Conservation (phyloP, 2,888 invertebrate genomes). For the Disparrhopalites patrizii region DNA sequence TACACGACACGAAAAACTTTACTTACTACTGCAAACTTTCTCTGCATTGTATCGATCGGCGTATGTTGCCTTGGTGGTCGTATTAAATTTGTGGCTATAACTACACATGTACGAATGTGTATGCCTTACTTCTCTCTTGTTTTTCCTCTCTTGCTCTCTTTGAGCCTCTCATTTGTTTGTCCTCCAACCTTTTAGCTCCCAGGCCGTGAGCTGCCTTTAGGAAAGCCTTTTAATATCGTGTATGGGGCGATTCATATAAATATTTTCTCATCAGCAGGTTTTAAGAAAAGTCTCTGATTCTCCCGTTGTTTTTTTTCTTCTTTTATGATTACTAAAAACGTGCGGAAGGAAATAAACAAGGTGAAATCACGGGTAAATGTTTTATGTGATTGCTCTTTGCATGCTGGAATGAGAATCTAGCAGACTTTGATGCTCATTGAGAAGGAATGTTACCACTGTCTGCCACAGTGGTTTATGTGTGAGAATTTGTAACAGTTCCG, state of each 20-base stretch:
- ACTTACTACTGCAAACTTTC: conserved; percentile 48
- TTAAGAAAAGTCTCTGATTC: too few species aligned
- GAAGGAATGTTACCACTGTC: neutral
- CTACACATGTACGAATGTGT: conserved; percentile 1
- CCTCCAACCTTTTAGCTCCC: neutral
- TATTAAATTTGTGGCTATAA: neutral
- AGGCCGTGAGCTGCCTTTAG: too few species aligned
- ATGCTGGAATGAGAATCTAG: too few species aligned
- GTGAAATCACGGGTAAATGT: too few species aligned
- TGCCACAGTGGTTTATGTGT: neutral
- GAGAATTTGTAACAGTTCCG: neutral
- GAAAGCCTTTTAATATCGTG: too few species aligned
- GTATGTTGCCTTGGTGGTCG: conserved; percentile 13
- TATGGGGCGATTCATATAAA: too few species aligned
- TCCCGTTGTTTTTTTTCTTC: too few species aligned
- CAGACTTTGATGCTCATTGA: neutral
- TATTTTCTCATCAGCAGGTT: too few species aligned
- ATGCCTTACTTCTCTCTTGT: conserved; percentile 16
- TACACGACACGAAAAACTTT: too few species aligned
- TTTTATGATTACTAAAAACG: too few species aligned
- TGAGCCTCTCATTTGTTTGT: neutral
- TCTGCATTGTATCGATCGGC: conserved; percentile 49
- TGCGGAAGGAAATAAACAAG: too few species aligned
- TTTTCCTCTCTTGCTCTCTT: conserved; percentile 12
- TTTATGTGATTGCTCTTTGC: too few species aligned